These are phyloP conservation scores for Osmoderma eremita DNA, from an alignment of 2,888 invertebrate species.

Conservation along the genomic window DNA sequence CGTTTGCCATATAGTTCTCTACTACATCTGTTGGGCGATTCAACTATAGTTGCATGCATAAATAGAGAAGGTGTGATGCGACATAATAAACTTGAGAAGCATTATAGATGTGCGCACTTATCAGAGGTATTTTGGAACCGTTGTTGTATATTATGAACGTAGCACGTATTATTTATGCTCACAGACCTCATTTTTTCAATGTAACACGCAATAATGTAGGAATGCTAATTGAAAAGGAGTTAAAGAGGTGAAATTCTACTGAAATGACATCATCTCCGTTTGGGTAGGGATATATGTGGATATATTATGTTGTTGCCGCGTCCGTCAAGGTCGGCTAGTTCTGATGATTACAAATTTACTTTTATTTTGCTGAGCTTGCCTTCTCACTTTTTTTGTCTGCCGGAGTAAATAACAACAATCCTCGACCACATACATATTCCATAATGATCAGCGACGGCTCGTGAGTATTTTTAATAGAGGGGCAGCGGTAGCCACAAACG, in stretches of 20 bases:
- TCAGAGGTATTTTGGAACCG: too few relatives aligned
- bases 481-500: too few relatives aligned
- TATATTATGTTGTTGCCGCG: background rate
- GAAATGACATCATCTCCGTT: conserved; percentile 20
- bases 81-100: too few relatives aligned
- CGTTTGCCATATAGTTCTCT: too few relatives aligned
- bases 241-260: conserved; percentile 27
- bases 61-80: too few relatives aligned
- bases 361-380: conserved; percentile 1
- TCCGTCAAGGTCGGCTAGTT: conserved; percentile 26
- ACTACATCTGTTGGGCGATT: too few relatives aligned
- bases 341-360: conserved; percentile 26
- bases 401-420: conserved; percentile 12
- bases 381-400: conserved; percentile 9
- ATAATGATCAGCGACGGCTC: too few relatives aligned
- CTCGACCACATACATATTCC: background rate
- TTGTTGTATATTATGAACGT: too few relatives aligned
- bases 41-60: too few relatives aligned
- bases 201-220: conserved; percentile 8
- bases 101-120: too few relatives aligned
- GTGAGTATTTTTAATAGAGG: too few relatives aligned
- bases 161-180: too few relatives aligned
- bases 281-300: conserved; percentile 7
- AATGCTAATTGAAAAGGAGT: conserved; percentile 20
- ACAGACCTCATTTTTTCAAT: background rate